Conservation (phyloP, 2,888 invertebrate genomes). For the Portevinia maculata region DNA sequence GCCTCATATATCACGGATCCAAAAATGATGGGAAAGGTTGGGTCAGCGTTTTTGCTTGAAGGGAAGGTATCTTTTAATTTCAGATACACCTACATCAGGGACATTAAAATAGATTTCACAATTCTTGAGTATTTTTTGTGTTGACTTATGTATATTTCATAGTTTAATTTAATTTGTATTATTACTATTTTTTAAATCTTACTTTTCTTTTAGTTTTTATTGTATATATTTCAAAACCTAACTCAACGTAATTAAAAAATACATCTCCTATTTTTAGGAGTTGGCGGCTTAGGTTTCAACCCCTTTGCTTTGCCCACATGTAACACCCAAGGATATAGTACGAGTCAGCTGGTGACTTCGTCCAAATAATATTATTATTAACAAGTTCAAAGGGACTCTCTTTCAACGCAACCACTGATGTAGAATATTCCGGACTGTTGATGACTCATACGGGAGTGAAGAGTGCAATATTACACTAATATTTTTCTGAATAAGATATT, state of each 20-base stretch:
- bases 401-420: conserved; percentile 11
- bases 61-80: no score
- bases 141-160: background rate
- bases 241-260: conserved; percentile 15
- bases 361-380: conserved; percentile 87
- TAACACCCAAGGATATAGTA: conserved; percentile 91
- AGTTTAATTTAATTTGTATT: background rate
- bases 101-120: no score
- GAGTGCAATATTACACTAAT: conserved; percentile 57
- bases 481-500: conserved; percentile 1
- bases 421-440: background rate
- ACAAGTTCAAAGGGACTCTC: conserved; percentile 57
- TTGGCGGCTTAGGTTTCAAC: conserved; percentile 96
- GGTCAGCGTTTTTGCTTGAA: no score
- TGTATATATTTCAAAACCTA: background rate
- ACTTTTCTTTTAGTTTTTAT: background rate
- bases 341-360: conserved; percentile 90
- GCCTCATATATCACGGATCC: no score
- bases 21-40: no score
- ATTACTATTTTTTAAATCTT: background rate
- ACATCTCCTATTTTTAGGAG: conserved; percentile 81
- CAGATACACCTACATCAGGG: no score
- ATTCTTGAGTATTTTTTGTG: background rate
- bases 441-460: conserved; percentile 4
- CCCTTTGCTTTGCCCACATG: conserved; percentile 96